phyloP scores from a whole-genome alignment of 2,113 vertebrate genomes.

The Lagopus muta region DNA sequence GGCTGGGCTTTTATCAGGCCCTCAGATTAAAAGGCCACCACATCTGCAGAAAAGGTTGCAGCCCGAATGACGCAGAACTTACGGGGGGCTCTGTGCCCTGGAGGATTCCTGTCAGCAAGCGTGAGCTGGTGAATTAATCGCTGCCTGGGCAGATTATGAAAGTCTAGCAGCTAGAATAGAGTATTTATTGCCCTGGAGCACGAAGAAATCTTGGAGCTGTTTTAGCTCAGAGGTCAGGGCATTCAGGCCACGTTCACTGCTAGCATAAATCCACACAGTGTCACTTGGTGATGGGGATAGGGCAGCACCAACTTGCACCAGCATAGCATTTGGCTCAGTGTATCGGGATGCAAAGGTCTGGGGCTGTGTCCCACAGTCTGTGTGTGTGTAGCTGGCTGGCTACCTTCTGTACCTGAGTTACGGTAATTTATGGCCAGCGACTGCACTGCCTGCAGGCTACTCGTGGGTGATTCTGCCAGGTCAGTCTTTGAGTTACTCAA shows the following conservation, averaged over 20 bases:
- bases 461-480: background rate
- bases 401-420: background rate
- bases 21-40: constrained; percentile 5
- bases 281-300: background rate
- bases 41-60: constrained; percentile 25
- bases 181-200: background rate
- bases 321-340: background rate
- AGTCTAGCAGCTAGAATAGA: background rate
- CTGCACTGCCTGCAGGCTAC: background rate
- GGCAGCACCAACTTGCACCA: fast-evolving
- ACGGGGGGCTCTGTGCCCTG: background rate
- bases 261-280: background rate
- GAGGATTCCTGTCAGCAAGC: constrained; percentile 31
- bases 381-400: background rate
- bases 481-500: background rate
- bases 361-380: fast-evolving
- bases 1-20: constrained; percentile 52
- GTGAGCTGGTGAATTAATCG: background rate
- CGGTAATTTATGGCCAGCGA: background rate
- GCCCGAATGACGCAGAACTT: constrained; percentile 11
- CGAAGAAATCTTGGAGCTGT: background rate
- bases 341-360: background rate
- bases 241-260: background rate
- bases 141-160: background rate
- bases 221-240: background rate